A percentile compares a stretch with the other conserved stretches of the same genome.
phyloP scores from a whole-genome alignment of 2,797 vertebrate species.

The Platyrinchus mystaceus region DNA sequence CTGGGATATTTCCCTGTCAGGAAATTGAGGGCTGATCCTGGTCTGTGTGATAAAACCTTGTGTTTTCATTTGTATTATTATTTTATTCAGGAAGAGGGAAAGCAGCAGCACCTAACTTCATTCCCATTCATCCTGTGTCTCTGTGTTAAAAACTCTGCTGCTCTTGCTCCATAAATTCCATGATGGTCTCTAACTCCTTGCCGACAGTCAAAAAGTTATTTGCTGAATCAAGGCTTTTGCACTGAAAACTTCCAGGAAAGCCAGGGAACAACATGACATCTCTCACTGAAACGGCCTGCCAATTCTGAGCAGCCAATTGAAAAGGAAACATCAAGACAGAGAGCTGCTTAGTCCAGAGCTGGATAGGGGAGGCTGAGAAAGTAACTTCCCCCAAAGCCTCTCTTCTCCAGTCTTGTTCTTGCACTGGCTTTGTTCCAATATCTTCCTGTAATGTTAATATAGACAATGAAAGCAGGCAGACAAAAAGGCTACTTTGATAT shows the following conservation, averaged over 20 bases:
- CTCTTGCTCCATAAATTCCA: constrained; percentile 37
- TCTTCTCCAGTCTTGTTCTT: neutral
- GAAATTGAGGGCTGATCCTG: neutral
- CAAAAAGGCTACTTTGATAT: neutral
- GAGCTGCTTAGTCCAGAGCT: neutral
- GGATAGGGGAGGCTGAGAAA: neutral
- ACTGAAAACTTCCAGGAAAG: neutral
- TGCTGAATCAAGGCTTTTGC: constrained; percentile 46
- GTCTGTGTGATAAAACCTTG: neutral
- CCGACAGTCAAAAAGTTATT: neutral
- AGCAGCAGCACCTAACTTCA: neutral
- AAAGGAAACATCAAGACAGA: constrained; percentile 5
- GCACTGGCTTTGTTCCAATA: neutral
- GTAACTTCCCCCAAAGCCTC: neutral
- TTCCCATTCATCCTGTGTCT: neutral
- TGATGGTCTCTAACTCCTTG: neutral
- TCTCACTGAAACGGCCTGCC: constrained; percentile 4
- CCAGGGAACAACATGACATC: neutral
- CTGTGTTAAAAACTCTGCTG: neutral
- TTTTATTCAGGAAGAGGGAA: neutral
- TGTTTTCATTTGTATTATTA: neutral
- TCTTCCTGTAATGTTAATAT: neutral
- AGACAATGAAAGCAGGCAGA: neutral
- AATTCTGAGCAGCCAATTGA: neutral
- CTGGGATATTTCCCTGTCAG: neutral